These are phyloP conservation scores for Corythoichthys intestinalis DNA, from an alignment of 2,113 vertebrate genomes.

Conservation along the genomic window DNA sequence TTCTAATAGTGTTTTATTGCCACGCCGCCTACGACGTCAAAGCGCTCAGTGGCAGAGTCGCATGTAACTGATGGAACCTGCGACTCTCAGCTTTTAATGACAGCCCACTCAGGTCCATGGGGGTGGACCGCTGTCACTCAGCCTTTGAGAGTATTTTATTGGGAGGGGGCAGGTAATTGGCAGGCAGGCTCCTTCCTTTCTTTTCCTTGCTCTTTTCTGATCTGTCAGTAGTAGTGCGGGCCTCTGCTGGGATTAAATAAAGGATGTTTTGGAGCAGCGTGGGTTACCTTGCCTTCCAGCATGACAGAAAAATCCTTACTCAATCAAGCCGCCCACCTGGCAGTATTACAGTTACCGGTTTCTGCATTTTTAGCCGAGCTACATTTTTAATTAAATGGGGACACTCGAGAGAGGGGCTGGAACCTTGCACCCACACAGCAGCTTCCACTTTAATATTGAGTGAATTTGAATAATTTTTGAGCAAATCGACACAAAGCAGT, in stretches of 20 bases:
- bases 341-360: conserved; percentile 43
- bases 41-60: neutral
- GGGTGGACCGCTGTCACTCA: conserved; percentile 55
- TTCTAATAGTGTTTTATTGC: conserved; percentile 24
- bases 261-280: conserved; percentile 50
- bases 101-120: conserved; percentile 39
- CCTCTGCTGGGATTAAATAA: conserved; percentile 52
- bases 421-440: neutral
- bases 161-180: conserved; percentile 67
- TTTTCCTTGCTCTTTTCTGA: conserved; percentile 51
- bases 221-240: conserved; percentile 55
- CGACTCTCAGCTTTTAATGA: conserved; percentile 43
- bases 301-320: conserved; percentile 72
- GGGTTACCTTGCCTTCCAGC: conserved; percentile 43
- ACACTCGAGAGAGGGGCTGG: neutral
- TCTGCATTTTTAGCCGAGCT: neutral
- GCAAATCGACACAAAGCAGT: neutral
- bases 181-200: conserved; percentile 59
- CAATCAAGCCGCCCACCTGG: conserved; percentile 61
- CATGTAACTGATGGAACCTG: conserved; percentile 12
- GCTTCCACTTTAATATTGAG: neutral
- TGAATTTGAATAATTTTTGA: neutral
- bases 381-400: conserved; percentile 3
- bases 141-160: conserved; percentile 64
- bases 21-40: conserved; percentile 18